Conservation (phyloP, 1,140 invertebrate genomes). For the Caligus rogercresseyi region DNA sequence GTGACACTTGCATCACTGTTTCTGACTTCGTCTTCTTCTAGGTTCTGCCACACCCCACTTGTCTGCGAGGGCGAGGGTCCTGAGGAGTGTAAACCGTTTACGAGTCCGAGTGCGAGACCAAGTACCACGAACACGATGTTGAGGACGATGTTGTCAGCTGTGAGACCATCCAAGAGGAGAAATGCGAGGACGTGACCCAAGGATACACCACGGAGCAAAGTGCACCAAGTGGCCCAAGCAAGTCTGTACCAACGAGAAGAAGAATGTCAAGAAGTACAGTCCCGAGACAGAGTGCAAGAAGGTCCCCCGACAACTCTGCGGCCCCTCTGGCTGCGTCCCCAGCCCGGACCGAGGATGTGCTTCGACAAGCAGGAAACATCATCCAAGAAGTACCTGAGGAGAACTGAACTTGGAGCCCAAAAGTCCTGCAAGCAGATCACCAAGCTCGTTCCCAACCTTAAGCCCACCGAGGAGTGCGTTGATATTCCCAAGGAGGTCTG, state of each 20-base stretch:
- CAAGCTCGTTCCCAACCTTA: conserved; percentile 15
- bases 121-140: conserved; percentile 10
- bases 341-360: conserved; percentile 4
- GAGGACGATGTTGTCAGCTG: too few relatives aligned
- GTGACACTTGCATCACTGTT: too few relatives aligned
- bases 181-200: too few relatives aligned
- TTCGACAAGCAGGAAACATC: conserved; percentile 13
- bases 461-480: conserved; percentile 14
- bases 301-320: conserved; percentile 8
- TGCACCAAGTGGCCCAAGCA: conserved; percentile 18
- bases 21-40: too few relatives aligned
- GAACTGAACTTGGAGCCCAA: conserved; percentile 18
- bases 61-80: conserved; percentile 10
- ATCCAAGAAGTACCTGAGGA: conserved; percentile 20
- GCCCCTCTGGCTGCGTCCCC: conserved; percentile 7
- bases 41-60: conserved; percentile 15
- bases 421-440: conserved; percentile 17
- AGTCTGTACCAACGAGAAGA: conserved; percentile 7
- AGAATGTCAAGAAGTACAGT: too few relatives aligned
- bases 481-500: conserved; percentile 19
- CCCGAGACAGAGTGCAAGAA: too few relatives aligned
- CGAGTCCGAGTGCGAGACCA: conserved; percentile 16
- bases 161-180: too few relatives aligned
- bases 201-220: conserved; percentile 18
- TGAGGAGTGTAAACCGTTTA: conserved; percentile 17